A percentile compares a stretch with the other conserved stretches of the same genome.
Conservation (phyloP, 2,888 invertebrate genomes). For the Drosophila flavopinicola region DNA sequence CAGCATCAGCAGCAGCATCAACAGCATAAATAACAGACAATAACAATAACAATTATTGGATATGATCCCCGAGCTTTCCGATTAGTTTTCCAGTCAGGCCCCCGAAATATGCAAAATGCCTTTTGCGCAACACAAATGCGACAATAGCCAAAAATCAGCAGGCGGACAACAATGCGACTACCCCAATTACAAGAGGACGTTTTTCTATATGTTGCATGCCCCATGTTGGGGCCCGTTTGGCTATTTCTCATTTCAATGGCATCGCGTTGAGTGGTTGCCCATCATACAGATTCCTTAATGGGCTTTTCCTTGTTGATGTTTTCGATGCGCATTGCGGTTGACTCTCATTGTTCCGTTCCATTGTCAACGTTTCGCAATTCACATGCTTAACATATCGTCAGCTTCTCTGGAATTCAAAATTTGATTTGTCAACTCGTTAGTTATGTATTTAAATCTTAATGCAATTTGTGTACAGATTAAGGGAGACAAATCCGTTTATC, state of each 20-base stretch:
- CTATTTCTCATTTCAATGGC: conserved; percentile 40
- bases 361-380: conserved; percentile 4
- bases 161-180: conserved; percentile 40
- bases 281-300: not conserved
- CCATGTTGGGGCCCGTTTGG: conserved; percentile 4
- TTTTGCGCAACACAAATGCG: conserved; percentile 33
- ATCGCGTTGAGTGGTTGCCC: conserved; percentile 1
- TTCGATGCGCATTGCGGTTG: conserved; percentile 27
- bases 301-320: not conserved
- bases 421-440: no score
- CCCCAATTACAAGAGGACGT: conserved; percentile 29
- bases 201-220: conserved; percentile 13
- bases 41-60: conserved; percentile 59
- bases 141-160: conserved; percentile 46
- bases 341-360: conserved; percentile 2
- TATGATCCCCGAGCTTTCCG: conserved; percentile 25
- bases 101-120: conserved; percentile 30
- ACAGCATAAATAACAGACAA: conserved; percentile 70
- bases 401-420: no score
- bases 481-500: no score
- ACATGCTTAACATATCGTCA: no score
- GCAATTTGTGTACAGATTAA: no score
- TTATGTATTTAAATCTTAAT: no score
- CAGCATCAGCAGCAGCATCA: conserved; percentile 44
- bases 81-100: conserved; percentile 5